These are phyloP conservation scores for Crossaster papposus DNA, from an alignment of 53 echinoderm and acorn worm genomes.

Conservation along the genomic window DNA sequence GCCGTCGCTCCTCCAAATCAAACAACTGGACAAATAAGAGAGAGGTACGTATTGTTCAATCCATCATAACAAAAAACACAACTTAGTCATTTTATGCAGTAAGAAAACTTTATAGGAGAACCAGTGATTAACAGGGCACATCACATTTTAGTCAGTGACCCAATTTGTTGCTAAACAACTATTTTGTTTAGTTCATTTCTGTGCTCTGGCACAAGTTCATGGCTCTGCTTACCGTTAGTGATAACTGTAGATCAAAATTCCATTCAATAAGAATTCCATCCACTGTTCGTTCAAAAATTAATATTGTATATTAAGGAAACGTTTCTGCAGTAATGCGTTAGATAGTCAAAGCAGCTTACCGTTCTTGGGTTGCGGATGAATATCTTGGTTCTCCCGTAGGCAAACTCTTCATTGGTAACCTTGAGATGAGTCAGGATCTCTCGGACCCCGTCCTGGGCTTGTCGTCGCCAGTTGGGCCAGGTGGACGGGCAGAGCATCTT, in stretches of 20 bases:
- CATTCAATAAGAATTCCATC: too few species aligned
- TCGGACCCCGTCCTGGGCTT: slow-evolving; percentile 70
- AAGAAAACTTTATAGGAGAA: neutral
- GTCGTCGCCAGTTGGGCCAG: slow-evolving; percentile 92
- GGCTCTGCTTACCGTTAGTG: too few species aligned
- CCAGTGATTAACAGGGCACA: too few species aligned
- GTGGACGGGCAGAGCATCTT: slow-evolving; percentile 97
- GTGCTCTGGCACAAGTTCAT: too few species aligned
- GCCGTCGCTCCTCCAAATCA: slow-evolving; percentile 89
- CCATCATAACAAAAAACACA: neutral
- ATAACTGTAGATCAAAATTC: too few species aligned
- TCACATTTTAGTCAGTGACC: too few species aligned
- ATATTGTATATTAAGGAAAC: too few species aligned
- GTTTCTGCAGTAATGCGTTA: too few species aligned
- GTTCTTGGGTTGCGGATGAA: slow-evolving; percentile 93
- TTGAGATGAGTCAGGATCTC: slow-evolving; percentile 77
- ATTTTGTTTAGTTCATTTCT: too few species aligned
- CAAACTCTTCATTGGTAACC: slow-evolving; percentile 61
- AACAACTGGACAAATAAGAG: slow-evolving; percentile 71
- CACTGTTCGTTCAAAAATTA: too few species aligned
- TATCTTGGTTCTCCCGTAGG: slow-evolving; percentile 81
- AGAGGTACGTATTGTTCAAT: neutral
- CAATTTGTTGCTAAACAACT: too few species aligned
- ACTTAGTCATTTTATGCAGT: neutral
- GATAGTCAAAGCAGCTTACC: slow-evolving; percentile 65